phyloP scores from a whole-genome alignment of 1,140 invertebrate species.

The Trichomalopsis sarcophagae region DNA sequence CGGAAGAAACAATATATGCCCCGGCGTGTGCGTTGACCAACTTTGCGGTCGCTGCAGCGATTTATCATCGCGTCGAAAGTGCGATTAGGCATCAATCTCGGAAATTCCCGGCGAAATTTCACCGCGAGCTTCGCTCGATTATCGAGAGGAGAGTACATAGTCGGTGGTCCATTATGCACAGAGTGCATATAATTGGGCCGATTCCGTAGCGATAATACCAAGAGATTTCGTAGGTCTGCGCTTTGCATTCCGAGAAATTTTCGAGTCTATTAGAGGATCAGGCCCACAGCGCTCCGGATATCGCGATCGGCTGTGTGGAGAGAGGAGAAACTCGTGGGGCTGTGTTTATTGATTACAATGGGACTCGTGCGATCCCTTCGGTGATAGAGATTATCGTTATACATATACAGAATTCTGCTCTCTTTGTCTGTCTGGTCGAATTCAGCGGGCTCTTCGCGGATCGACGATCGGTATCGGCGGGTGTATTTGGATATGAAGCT shows the following conservation, averaged over 20 bases:
- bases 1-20: background rate
- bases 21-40: background rate
- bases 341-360: conserved; percentile 3
- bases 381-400: background rate
- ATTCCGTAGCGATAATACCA: background rate
- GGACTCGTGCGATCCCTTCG: background rate
- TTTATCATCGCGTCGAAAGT: background rate
- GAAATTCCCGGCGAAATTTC: background rate
- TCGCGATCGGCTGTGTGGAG: background rate
- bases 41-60: background rate
- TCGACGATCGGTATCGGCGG: background rate
- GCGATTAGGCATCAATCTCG: background rate
- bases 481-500: background rate
- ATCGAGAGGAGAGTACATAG: background rate
- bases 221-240: background rate
- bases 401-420: no score
- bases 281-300: background rate
- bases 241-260: conserved; percentile 17
- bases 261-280: background rate
- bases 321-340: background rate
- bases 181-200: background rate
- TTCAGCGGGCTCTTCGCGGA: background rate
- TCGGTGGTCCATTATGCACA: background rate
- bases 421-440: background rate
- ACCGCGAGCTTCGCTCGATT: background rate